Percentiles rank a stretch among this genome's conserved stretches.
phyloP scores from a whole-genome alignment of 2,797 vertebrate genomes.

The Anguilla marmorata region DNA sequence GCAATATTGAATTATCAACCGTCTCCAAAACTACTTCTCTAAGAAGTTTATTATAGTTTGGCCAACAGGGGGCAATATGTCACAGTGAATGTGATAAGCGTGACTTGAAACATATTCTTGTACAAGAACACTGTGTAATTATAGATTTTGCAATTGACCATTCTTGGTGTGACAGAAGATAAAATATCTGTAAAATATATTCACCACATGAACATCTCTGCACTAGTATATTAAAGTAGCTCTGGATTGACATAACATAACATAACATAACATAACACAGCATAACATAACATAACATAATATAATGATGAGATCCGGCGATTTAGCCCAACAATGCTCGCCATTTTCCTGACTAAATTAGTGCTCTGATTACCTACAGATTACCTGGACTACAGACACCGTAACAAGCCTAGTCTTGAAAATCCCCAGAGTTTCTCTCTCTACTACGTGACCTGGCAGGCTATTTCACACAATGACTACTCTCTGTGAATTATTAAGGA shows the following conservation, averaged over 20 bases:
- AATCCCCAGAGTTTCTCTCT: no score
- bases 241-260: background rate
- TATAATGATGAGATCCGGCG: no score
- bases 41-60: background rate
- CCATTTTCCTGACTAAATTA: no score
- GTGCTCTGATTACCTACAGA: no score
- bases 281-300: no score
- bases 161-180: background rate
- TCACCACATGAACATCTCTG: background rate
- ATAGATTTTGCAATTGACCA: background rate
- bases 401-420: no score
- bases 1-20: background rate
- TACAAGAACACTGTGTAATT: background rate
- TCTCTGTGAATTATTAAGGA: no score
- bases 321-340: no score
- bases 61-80: conserved; percentile 29
- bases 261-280: no score
- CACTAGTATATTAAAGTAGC: background rate
- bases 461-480: no score
- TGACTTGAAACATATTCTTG: background rate
- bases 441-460: no score
- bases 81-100: background rate
- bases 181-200: conserved; percentile 13
- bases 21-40: background rate
- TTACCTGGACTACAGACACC: no score